These are phyloP conservation scores for Phalera bucephala DNA, from an alignment of 2,888 invertebrate species.

Conservation along the genomic window DNA sequence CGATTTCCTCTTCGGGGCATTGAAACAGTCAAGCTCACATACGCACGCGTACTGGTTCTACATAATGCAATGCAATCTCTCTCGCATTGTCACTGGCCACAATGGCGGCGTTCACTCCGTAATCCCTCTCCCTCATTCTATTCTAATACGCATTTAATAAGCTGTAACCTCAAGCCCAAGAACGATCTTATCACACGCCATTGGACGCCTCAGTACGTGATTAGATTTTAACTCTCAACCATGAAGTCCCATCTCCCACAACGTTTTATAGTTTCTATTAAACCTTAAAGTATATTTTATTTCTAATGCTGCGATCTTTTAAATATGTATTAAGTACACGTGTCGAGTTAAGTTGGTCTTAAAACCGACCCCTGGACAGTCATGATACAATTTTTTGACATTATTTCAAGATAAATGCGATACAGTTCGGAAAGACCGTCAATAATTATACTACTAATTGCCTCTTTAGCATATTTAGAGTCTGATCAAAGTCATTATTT, in stretches of 20 bases:
- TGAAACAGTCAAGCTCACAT: slow-evolving; percentile 21
- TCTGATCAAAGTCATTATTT: slow-evolving; percentile 8
- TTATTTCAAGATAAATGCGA: slow-evolving; percentile 17
- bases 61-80: slow-evolving; percentile 55
- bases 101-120: slow-evolving; percentile 48
- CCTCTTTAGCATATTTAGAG: slow-evolving; percentile 15
- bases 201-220: slow-evolving; percentile 36
- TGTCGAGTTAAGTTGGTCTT: slow-evolving; percentile 10
- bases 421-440: slow-evolving; percentile 10
- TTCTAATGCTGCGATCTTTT: slow-evolving; percentile 12
- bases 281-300: slow-evolving; percentile 19
- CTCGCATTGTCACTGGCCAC: slow-evolving; percentile 54
- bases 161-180: slow-evolving; percentile 37
- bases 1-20: slow-evolving; percentile 33
- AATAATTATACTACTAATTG: slow-evolving; percentile 4
- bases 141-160: slow-evolving; percentile 48
- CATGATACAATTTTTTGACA: slow-evolving; percentile 13
- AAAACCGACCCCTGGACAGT: slow-evolving; percentile 16
- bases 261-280: slow-evolving; percentile 20
- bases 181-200: slow-evolving; percentile 38
- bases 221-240: slow-evolving; percentile 36
- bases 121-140: slow-evolving; percentile 50
- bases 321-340: slow-evolving; percentile 18
- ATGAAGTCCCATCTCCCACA: slow-evolving; percentile 20
- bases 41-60: slow-evolving; percentile 42